Evolutionary conservation across 2,113 vertebrate genomes (phyloP), one percentile per base, ranked within the genome.

Genomic region (Psilopogon haemacephalus): DNA sequence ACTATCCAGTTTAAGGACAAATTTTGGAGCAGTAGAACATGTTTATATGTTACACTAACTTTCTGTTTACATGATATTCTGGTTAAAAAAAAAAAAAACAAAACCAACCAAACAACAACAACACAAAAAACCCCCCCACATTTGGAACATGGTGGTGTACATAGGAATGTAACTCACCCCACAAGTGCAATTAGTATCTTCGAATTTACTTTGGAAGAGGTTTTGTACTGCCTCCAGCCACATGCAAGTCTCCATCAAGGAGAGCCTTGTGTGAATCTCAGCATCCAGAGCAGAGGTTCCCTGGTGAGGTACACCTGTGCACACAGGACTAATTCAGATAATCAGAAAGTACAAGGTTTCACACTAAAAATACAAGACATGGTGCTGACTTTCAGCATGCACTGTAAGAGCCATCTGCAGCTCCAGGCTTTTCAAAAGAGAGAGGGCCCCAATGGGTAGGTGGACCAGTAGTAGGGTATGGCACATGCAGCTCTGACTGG

Each of bases 131-230:
- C n/a, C n/a, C n/a, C n/a, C n/a, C n/a, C n/a, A n/a, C 63, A 54
- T 23, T 27, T 68, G 63, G 78, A 88, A 56, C 12, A 14, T 2
- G 26, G 26, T 6, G 23, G 33, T 42, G 16, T 8, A 10, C 15
- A 67, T 1, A 6, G n/a, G 42, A 82, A 50, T 6, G 21, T 26
- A 37, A 55, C 52, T 37, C 63, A 30, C 33, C 73, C 50, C 11
- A 0, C 16, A 75, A 76, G 42, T 48, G 30, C 55, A 42, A 20
- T 26, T 30, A 37, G 23, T 16, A 55, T 38, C 59, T 62, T 8
- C 55, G 59, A 63, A 63, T 94, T 93, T 83, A 74, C 68, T 69
- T 85, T 91, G 74, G 94, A 96, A 72, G 33, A 28, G 63, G 38
- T 44, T 90, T 62, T 35, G 33, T 38, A 40, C 28, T 1, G 1